Percentiles rank a stretch among this genome's conserved stretches.
Evolutionary conservation across 2,888 invertebrate genomes (phyloP).

Genomic region (Drosophila mayaguana): DNA sequence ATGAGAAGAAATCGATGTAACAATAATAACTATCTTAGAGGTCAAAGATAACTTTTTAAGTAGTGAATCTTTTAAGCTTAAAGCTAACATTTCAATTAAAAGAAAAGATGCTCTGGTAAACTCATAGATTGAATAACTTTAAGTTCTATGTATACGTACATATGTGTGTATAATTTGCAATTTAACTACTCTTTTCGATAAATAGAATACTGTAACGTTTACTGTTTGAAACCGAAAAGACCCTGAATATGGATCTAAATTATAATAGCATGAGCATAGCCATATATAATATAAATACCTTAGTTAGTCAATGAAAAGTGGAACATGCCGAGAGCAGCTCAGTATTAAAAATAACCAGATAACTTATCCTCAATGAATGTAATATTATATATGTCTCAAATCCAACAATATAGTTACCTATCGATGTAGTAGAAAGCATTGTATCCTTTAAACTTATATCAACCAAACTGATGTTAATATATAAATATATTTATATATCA

Average conservation of each 20-base stretch:
- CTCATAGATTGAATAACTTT: constrained; percentile 17
- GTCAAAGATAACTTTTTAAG: constrained; percentile 43
- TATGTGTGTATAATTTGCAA: constrained; percentile 20
- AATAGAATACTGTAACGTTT: constrained; percentile 27
- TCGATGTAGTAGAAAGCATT: constrained; percentile 19
- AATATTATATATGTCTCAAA: constrained; percentile 29
- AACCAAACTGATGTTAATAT: constrained; percentile 35
- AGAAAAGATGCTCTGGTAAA: constrained; percentile 52
- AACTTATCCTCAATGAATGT: constrained; percentile 26
- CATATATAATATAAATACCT: constrained; percentile 51
- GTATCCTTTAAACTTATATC: constrained; percentile 36
- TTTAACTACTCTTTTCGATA: constrained; percentile 19
- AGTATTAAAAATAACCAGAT: constrained; percentile 59
- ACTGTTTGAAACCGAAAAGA: constrained; percentile 26
- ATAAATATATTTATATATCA: constrained; percentile 26
- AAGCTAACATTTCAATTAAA: constrained; percentile 33
- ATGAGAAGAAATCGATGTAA: constrained; percentile 25
- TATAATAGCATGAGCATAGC: constrained; percentile 38
- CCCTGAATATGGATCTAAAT: constrained; percentile 17
- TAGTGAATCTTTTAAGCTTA: constrained; percentile 47
- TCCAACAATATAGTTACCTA: constrained; percentile 19
- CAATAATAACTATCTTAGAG: constrained; percentile 18
- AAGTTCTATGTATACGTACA: constrained; percentile 31
- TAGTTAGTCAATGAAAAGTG: constrained; percentile 58
- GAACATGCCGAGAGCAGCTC: constrained; percentile 49